Conservation (phyloP, 2,888 invertebrate species). For the Hydraecia micacea region DNA sequence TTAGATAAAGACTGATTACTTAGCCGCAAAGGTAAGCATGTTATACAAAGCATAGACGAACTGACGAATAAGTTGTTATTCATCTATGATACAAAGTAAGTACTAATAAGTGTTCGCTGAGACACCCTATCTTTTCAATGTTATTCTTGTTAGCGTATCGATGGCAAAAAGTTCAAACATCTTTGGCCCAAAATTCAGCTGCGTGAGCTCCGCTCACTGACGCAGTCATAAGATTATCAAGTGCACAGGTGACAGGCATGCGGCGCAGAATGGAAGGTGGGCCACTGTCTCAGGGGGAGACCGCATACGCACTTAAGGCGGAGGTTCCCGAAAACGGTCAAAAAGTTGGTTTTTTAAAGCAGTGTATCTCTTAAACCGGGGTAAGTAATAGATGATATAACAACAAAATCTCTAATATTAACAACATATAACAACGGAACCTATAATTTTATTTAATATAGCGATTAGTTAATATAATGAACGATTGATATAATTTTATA, state of each 20-base stretch:
- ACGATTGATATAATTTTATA: too few species aligned
- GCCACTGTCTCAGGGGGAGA: neutral
- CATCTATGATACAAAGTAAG: neutral
- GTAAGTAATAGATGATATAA: too few species aligned
- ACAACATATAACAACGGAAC: too few species aligned
- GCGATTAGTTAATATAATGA: too few species aligned
- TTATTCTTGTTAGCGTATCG: neutral
- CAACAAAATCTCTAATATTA: too few species aligned
- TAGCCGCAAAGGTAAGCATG: neutral
- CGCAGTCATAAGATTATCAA: neutral
- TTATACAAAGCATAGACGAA: neutral
- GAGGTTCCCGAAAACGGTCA: too few species aligned
- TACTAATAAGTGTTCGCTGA: neutral
- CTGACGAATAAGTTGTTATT: neutral
- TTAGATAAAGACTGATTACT: constrained; percentile 35
- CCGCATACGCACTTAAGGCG: neutral
- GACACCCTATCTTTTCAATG: neutral
- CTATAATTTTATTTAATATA: too few species aligned
- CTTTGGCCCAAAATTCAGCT: neutral
- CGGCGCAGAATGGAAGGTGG: neutral
- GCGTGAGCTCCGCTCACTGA: neutral
- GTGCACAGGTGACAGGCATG: neutral
- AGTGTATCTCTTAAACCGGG: too few species aligned
- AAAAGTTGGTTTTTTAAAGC: too few species aligned
- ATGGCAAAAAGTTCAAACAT: neutral